Conservation (phyloP, 2,888 invertebrate genomes). For the Myopa tessellatipennis region DNA sequence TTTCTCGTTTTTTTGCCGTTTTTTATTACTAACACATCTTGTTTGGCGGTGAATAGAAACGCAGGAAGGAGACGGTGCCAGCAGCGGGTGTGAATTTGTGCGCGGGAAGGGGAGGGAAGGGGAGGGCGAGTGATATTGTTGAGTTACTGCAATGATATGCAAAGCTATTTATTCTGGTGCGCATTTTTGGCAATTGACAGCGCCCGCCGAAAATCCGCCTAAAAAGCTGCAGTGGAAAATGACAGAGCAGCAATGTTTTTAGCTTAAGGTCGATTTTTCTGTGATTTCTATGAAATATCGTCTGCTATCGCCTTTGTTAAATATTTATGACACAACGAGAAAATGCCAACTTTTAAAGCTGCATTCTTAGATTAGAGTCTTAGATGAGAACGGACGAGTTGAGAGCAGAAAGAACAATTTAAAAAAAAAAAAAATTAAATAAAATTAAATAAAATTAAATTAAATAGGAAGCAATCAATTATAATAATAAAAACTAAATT, state of each 20-base stretch:
- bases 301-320: too few species aligned
- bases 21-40: slow-evolving; percentile 5
- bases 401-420: too few species aligned
- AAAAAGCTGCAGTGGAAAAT: slow-evolving; percentile 31
- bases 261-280: neutral
- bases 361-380: too few species aligned
- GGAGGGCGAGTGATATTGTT: neutral
- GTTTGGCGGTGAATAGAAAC: neutral
- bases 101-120: neutral
- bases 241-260: neutral
- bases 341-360: too few species aligned
- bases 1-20: neutral
- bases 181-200: slow-evolving; percentile 29
- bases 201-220: slow-evolving; percentile 33
- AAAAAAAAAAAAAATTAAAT: too few species aligned
- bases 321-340: neutral
- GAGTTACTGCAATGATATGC: neutral
- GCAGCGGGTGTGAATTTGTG: neutral
- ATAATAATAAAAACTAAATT: too few species aligned
- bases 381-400: too few species aligned
- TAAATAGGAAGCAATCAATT: too few species aligned
- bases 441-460: too few species aligned
- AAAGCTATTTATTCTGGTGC: slow-evolving; percentile 23
- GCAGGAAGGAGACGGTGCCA: too few species aligned
- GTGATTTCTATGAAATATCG: neutral